Evolutionary conservation across 2,113 vertebrate species (phyloP), one percentile per base, ranked within the genome.

Genomic region (Phaethon lepturus): DNA sequence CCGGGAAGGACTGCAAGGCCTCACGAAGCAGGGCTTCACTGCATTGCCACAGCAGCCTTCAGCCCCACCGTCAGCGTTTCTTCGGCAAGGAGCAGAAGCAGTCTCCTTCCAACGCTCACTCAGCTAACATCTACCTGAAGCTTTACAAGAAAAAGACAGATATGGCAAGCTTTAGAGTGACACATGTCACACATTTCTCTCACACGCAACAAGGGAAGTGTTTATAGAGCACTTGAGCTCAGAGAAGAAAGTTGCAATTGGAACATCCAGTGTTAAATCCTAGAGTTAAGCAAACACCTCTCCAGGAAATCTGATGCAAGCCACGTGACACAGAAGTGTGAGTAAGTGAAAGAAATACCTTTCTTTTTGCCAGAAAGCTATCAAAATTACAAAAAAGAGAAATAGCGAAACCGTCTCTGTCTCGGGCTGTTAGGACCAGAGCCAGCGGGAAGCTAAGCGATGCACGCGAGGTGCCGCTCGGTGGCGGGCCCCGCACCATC

Each of bases 381-480:
- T 35, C 35, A n/a, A 84, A 56, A 62, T 76, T 29, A 44, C 24
- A 35, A 66, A 64, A 49, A 28, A 13, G 29, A 71, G 42, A 56
- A 79, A 33, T 0, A 28, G 33, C 28, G 40, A 62, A 77, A 9
- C 9, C 4, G 7, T 60, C 79, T 72, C 31, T n/a, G 31, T 22
- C 31, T 69, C 55, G 80, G 52, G 7, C 64, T 38, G 0, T 17
- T 20, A 29, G 45, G 81, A 42, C 4, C 20, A 58, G 75, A 35
- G 76, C 58, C 38, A 83, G 63, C 40, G 17, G 49, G 63, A 73
- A 40, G 72, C 33, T 35, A 45, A 25, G n/a, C 5, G 81, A 11
- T 4, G 4, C 22, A 5, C 4, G n/a, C 28, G 17, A 24, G 20
- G 7, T 9, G 72, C 17, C 1, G 3, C 42, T n/a, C 1, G 0